A percentile compares a stretch with the other conserved stretches of the same genome.
Evolutionary conservation across 2,888 invertebrate species (phyloP).

Genomic region (Keiferia lycopersicella): DNA sequence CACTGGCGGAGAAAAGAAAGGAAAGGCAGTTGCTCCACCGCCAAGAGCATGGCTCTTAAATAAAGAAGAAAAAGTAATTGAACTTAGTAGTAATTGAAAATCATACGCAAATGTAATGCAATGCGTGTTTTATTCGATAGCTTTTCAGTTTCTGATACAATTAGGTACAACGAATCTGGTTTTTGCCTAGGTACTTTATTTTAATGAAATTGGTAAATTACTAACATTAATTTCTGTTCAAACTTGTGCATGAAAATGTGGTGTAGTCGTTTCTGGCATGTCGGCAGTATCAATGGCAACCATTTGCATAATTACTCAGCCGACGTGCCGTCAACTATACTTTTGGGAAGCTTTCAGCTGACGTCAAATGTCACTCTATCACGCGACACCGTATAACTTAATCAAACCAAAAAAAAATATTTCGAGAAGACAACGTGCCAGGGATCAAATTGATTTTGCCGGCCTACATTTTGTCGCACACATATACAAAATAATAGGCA

Average conservation of each 20-base stretch:
- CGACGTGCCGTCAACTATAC: conserved; percentile 50
- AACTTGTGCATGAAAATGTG: conserved; percentile 43
- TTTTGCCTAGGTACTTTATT: too few relatives aligned
- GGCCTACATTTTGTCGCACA: conserved; percentile 57
- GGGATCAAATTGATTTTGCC: conserved; percentile 54
- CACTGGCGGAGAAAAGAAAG: too few relatives aligned
- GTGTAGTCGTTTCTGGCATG: conserved; percentile 57
- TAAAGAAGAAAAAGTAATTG: too few relatives aligned
- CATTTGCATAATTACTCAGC: conserved; percentile 57
- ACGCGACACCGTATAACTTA: conserved; percentile 63
- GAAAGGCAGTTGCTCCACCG: too few relatives aligned
- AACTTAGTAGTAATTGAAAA: too few relatives aligned
- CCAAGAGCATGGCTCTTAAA: too few relatives aligned
- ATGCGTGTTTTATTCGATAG: too few relatives aligned
- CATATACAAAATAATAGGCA: conserved; percentile 72
- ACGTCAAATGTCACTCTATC: conserved; percentile 61
- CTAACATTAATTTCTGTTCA: conserved; percentile 1
- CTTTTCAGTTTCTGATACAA: too few relatives aligned
- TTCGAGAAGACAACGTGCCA: conserved; percentile 25
- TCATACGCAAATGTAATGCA: too few relatives aligned
- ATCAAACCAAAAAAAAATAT: conserved; percentile 48
- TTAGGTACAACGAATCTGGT: too few relatives aligned
- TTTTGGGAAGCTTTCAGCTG: conserved; percentile 42
- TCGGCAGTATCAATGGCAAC: conserved; percentile 52
- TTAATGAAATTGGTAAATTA: not conserved